Percentiles rank a stretch among this genome's conserved stretches.
These are phyloP conservation scores for Nyctibius bracteatus DNA, from an alignment of 2,113 vertebrate genomes.

Conservation along the genomic window DNA sequence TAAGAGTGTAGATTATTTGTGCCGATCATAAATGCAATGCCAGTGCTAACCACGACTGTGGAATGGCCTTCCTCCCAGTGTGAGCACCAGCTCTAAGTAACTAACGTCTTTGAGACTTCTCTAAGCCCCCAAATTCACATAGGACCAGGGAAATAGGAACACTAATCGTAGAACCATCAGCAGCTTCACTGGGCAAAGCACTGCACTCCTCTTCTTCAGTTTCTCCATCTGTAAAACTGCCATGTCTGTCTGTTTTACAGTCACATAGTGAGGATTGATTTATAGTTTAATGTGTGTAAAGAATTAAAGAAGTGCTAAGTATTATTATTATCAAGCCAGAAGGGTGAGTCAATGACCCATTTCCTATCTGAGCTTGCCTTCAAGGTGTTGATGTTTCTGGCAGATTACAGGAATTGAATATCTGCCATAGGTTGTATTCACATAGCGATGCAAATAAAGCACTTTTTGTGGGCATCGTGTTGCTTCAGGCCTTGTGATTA, in stretches of 20 bases:
- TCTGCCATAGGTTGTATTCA: constrained; percentile 12
- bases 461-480: constrained; percentile 10
- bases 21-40: neutral
- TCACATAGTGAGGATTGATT: constrained; percentile 31
- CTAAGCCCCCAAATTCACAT: neutral
- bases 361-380: constrained; percentile 62
- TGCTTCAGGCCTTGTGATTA: constrained; percentile 17
- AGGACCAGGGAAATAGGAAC: neutral
- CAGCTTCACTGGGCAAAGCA: neutral
- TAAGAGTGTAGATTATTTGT: neutral
- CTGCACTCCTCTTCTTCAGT: neutral
- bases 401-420: constrained; percentile 49
- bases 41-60: neutral
- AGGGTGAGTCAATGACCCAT: constrained; percentile 46
- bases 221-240: neutral
- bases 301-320: constrained; percentile 55
- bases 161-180: neutral
- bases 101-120: neutral
- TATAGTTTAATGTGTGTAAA: constrained; percentile 59
- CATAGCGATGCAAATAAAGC: constrained; percentile 30
- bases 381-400: constrained; percentile 57
- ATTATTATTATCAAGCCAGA: constrained; percentile 60
- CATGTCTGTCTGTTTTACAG: constrained; percentile 26
- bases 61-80: neutral
- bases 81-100: neutral